Base-by-base conservation (phyloP, 2,888 invertebrate species). In the Drosophila flavopinicola region DNA sequence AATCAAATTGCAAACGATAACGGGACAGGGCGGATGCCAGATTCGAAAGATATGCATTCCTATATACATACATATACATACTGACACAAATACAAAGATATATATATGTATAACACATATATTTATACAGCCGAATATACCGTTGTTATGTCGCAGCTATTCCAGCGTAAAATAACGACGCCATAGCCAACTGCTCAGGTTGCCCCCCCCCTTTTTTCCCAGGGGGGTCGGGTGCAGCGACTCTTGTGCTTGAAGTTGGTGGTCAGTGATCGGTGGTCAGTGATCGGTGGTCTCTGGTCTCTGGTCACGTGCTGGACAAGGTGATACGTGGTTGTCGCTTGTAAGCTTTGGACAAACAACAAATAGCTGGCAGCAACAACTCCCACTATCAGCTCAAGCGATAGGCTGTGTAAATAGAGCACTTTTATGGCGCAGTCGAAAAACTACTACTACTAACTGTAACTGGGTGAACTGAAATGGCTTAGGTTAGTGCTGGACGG, bases 1-100 rank as follows among this genome's bases (percentile, higher is more conserved):
- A 74, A 71, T 75, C 70, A 74, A 70, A 70, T 74, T 74, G 66
- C 73, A 69, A 65, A 60, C 53, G 61, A 58, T 71, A 63, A 72
- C 72, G 53, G 66, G 30, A 32, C 37, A 13, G 38, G 65, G 48
- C 32, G 73, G 68, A 64, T 72, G 67, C 68, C 33, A 68, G 69
- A 68, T 65, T 60, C 56, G 25, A 27, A 53, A 65, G 53, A 60
- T 60, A 73, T 65, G 33, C 44, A 72, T 64, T 37, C 32, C 23
- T 32, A 17, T 47, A 64, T 3, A 30, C 32, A 7, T 15, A 15
- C 24, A 45, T 27, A 17, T 27, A 32, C 45, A 39, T 10, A 30
- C 10, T 6, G n/a, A 6, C 2, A 24, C 1, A 13, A 27, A 17
- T 30, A 6, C 23, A 2, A 10, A 10, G 1, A 20, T 52, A 17